Conservation (phyloP, 2,888 invertebrate species). For the Iselma pallidipennis region DNA sequence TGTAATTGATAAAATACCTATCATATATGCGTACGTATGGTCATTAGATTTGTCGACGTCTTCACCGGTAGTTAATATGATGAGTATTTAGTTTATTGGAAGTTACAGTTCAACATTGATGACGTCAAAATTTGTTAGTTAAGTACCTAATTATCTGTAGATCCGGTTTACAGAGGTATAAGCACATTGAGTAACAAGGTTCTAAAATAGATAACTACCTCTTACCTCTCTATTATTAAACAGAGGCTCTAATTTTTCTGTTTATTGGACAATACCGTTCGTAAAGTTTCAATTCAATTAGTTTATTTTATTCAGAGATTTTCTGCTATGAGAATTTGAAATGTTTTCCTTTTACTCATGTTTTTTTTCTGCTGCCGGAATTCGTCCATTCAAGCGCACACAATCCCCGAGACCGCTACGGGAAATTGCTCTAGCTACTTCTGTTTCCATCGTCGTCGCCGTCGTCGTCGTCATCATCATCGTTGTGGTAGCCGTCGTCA, state of each 20-base stretch:
- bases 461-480: neutral
- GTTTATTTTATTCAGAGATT: neutral
- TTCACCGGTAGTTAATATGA: too few relatives aligned
- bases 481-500: neutral
- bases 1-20: too few relatives aligned
- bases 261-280: too few relatives aligned
- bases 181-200: too few relatives aligned
- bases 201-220: too few relatives aligned
- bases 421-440: slow-evolving; percentile 1
- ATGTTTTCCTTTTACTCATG: neutral
- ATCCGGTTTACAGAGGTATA: too few relatives aligned
- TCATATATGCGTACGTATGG: too few relatives aligned
- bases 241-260: too few relatives aligned
- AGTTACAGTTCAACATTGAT: neutral
- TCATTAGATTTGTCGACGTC: too few relatives aligned
- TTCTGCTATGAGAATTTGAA: neutral
- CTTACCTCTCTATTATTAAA: too few relatives aligned
- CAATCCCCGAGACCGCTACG: neutral
- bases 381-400: neutral
- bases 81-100: neutral
- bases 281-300: too few relatives aligned
- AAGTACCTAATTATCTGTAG: neutral
- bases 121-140: neutral
- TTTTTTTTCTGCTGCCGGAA: neutral
- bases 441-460: neutral